Conservation (phyloP, 2,797 vertebrate species). For the Dipus sagitta region DNA sequence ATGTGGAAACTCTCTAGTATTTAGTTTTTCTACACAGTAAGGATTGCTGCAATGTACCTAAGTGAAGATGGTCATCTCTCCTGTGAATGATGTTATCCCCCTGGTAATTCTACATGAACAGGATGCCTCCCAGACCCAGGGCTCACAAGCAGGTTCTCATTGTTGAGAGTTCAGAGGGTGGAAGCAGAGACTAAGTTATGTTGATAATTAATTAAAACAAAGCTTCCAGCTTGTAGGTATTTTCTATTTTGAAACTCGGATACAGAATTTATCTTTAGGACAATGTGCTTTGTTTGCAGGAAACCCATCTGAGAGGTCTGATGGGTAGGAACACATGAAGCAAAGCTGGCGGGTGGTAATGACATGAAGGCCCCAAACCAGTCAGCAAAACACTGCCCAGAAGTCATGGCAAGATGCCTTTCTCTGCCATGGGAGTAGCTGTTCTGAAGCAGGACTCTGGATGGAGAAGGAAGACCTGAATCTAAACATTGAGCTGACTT, state of each 20-base stretch:
- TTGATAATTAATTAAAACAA: slow-evolving; percentile 27
- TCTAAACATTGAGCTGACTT: not conserved
- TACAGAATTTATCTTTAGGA: not conserved
- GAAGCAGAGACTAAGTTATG: not conserved
- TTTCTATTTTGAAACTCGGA: not conserved
- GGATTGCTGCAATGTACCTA: not conserved
- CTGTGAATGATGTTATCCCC: not conserved
- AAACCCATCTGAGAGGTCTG: not conserved
- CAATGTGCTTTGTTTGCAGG: not conserved
- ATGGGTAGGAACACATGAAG: slow-evolving; percentile 1
- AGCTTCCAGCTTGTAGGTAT: slow-evolving; percentile 3
- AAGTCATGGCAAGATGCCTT: not conserved
- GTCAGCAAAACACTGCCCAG: not conserved
- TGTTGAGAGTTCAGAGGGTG: slow-evolving; percentile 4
- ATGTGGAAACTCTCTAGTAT: slow-evolving; percentile 21
- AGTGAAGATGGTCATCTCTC: not conserved
- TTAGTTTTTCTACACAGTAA: slow-evolving; percentile 42
- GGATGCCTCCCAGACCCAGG: not conserved
- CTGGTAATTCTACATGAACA: not conserved
- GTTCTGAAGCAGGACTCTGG: not conserved
- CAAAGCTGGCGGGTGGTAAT: not conserved
- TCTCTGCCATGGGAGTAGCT: not conserved
- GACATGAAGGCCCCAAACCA: not conserved
- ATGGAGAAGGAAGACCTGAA: not conserved
- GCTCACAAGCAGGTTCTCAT: not conserved